Evolutionary conservation across 2,888 invertebrate species (phyloP).

Genomic region (Netelia melanura): DNA sequence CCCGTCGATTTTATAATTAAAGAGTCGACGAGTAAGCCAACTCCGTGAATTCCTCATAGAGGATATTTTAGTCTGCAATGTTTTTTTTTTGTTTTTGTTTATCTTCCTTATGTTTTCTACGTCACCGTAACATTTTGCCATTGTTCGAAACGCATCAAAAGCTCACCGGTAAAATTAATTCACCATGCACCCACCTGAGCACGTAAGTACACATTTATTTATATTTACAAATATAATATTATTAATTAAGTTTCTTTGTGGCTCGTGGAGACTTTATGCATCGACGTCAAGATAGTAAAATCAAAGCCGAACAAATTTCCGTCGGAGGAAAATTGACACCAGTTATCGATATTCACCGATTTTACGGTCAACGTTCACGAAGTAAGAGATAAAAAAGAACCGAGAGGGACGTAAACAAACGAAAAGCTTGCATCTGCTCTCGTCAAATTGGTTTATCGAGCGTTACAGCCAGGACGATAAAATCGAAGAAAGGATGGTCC

Average conservation of each 20-base stretch:
- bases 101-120: neutral
- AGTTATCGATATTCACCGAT: neutral
- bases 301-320: neutral
- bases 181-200: neutral
- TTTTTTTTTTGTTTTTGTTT: neutral
- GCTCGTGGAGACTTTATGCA: neutral
- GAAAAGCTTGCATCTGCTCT: conserved; percentile 28
- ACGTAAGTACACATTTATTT: conserved; percentile 43
- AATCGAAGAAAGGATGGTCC: conserved; percentile 41
- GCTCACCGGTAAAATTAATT: neutral
- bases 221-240: too few relatives aligned
- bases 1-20: conserved; percentile 16
- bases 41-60: neutral
- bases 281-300: neutral
- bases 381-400: neutral
- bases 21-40: neutral
- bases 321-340: neutral
- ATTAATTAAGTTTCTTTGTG: too few relatives aligned
- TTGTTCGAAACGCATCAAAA: neutral
- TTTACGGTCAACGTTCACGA: neutral
- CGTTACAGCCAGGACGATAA: neutral
- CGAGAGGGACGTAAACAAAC: neutral
- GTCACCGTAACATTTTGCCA: neutral
- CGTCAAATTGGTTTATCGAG: conserved; percentile 4
- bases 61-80: neutral